Percentiles rank a stretch among this genome's conserved stretches.
Conservation (phyloP, 2,797 vertebrate species). For the Remorina albescens region DNA sequence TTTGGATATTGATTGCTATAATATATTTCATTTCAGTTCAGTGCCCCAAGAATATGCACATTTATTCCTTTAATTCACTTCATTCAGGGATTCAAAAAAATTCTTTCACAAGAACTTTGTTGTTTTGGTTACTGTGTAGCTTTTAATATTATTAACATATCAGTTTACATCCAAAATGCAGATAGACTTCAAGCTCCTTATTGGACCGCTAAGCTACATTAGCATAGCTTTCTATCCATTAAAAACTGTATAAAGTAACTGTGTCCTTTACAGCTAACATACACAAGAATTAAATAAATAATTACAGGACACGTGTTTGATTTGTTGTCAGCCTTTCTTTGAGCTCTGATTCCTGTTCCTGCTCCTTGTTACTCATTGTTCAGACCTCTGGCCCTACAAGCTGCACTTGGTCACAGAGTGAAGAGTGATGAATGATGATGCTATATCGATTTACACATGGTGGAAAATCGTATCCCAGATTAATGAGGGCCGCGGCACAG, state of each 20-base stretch:
- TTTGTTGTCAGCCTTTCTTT: not conserved
- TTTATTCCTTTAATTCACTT: too few relatives aligned
- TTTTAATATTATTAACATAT: too few relatives aligned
- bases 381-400: conserved; percentile 50
- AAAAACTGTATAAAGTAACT: not conserved
- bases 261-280: not conserved
- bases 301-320: not conserved
- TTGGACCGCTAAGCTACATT: too few relatives aligned
- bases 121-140: too few relatives aligned
- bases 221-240: too few relatives aligned
- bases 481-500: conserved; percentile 68
- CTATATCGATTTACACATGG: conserved; percentile 56
- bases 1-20: not conserved
- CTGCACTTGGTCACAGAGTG: conserved; percentile 45
- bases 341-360: conserved; percentile 25
- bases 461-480: conserved; percentile 64
- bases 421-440: conserved; percentile 71
- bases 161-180: too few relatives aligned
- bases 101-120: not conserved
- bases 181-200: too few relatives aligned
- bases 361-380: conserved; percentile 33
- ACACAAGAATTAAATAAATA: not conserved
- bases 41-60: not conserved
- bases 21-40: not conserved
- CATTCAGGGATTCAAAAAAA: too few relatives aligned